A percentile compares a stretch with the other conserved stretches of the same genome.
phyloP scores from a whole-genome alignment of 64 coral and sea anemone species.

The Orbicella faveolata region DNA sequence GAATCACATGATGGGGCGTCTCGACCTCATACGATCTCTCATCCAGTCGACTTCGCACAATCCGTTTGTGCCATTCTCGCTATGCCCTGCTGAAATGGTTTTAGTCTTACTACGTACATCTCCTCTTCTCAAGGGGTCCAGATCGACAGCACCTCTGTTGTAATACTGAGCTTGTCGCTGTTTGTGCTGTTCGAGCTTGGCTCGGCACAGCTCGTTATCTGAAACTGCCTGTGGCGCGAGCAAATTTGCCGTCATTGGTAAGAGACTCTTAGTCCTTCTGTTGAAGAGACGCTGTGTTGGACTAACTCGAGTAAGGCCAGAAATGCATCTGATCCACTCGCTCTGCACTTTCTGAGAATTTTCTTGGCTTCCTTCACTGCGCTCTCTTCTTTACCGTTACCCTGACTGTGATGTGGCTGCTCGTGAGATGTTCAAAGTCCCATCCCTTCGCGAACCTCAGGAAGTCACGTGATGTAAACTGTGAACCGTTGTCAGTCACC shows the following conservation, averaged over 20 bases:
- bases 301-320: neutral
- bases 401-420: neutral
- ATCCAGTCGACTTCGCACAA: neutral
- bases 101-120: neutral
- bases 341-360: neutral
- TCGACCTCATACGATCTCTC: no score
- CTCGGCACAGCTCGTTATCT: neutral
- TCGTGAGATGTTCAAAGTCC: neutral
- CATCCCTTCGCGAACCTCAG: neutral
- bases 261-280: neutral
- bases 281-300: constrained; percentile 11
- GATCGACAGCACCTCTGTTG: neutral
- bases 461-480: neutral
- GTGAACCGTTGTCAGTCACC: neutral
- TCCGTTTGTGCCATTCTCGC: neutral
- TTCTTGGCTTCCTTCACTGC: neutral
- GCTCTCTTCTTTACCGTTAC: neutral
- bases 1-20: neutral
- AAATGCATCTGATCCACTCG: neutral
- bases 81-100: neutral
- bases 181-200: neutral
- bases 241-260: no score
- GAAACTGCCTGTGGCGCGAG: neutral
- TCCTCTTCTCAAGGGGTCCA: neutral
- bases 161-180: neutral